Evolutionary conservation across 2,113 vertebrate species (phyloP).

Genomic region (Piaya cayana): DNA sequence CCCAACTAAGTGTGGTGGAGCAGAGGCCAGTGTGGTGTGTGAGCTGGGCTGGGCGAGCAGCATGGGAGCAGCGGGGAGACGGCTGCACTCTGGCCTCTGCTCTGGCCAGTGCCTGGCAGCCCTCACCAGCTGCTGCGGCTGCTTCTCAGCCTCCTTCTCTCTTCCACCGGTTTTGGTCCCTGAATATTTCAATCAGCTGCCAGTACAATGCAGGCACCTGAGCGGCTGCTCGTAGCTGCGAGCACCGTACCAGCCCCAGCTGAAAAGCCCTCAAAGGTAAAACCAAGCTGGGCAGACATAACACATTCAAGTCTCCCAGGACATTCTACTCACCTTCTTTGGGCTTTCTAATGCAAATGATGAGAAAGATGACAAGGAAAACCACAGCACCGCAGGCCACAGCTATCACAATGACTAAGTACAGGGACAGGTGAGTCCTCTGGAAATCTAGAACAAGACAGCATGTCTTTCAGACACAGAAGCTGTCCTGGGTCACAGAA

Average conservation of each 20-base stretch:
- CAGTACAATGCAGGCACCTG: not conserved
- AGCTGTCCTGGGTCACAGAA: not conserved
- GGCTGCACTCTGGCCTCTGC: too few species aligned
- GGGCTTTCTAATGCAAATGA: not conserved
- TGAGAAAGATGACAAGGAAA: slow-evolving; percentile 1
- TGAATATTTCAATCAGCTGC: rapidly evolving
- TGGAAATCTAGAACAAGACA: not conserved
- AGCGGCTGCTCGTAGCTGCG: not conserved
- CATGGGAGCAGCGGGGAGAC: too few species aligned
- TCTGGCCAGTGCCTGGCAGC: not conserved
- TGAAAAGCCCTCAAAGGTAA: not conserved
- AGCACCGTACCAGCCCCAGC: not conserved
- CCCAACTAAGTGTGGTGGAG: not conserved
- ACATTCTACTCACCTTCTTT: not conserved
- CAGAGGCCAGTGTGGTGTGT: not conserved
- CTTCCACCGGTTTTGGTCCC: not conserved
- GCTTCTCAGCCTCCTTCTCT: not conserved
- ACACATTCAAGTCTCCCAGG: not conserved
- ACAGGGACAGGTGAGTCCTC: not conserved
- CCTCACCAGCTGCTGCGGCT: not conserved
- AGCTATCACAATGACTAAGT: slow-evolving; percentile 15
- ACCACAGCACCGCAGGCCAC: not conserved
- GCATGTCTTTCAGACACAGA: not conserved
- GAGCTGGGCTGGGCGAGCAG: too few species aligned
- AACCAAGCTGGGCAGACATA: not conserved